Evolutionary conservation across 2,888 invertebrate species (phyloP).

Genomic region (Chloroclysta siterata): DNA sequence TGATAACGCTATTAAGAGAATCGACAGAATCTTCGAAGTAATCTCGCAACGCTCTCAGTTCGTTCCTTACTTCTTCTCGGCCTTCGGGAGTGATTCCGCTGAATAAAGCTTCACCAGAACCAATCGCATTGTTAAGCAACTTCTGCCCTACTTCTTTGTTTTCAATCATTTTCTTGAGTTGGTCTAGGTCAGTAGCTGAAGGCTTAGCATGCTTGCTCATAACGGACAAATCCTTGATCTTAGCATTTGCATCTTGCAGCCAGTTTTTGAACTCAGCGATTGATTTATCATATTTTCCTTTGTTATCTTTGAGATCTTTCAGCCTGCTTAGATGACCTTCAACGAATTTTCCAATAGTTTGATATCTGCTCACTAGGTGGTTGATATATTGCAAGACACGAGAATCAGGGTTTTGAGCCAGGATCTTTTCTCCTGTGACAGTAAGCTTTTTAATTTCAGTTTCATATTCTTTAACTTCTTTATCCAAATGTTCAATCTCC

Average conservation of each 20-base stretch:
- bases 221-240: constrained; percentile 89
- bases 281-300: constrained; percentile 87
- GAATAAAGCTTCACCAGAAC: constrained; percentile 95
- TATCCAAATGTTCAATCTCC: constrained; percentile 87
- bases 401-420: constrained; percentile 92
- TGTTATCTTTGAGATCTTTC: constrained; percentile 88
- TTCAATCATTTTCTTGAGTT: constrained; percentile 89
- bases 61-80: constrained; percentile 92
- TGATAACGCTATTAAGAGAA: constrained; percentile 92
- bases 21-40: constrained; percentile 94
- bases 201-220: constrained; percentile 91
- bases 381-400: constrained; percentile 92
- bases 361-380: constrained; percentile 91
- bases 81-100: constrained; percentile 94
- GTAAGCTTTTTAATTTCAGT: constrained; percentile 88
- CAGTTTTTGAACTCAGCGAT: constrained; percentile 90
- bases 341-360: constrained; percentile 89
- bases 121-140: constrained; percentile 91
- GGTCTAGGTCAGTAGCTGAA: constrained; percentile 90
- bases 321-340: constrained; percentile 89
- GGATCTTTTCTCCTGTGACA: constrained; percentile 88
- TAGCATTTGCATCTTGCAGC: constrained; percentile 90
- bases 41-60: constrained; percentile 91
- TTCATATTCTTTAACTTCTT: constrained; percentile 87
- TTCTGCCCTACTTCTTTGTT: constrained; percentile 92